Evolutionary conservation across 92 coral and sea anemone species (phyloP).

Genomic region (Metridium senile): DNA sequence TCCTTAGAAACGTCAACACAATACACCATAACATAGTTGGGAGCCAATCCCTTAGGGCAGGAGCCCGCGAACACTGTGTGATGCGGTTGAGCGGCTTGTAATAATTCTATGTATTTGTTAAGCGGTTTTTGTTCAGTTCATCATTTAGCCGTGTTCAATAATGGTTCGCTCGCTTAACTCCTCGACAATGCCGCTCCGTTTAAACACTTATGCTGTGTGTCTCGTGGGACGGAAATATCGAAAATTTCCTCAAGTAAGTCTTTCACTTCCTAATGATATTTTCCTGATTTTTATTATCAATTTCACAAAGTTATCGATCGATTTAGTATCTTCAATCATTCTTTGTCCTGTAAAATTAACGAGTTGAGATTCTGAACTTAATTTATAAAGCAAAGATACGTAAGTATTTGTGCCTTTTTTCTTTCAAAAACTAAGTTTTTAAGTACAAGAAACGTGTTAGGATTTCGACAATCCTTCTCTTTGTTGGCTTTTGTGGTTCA

Average conservation of each 20-base stretch:
- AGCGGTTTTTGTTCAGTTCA: background rate
- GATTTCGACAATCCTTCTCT: no score
- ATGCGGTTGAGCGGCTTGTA: background rate
- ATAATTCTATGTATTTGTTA: background rate
- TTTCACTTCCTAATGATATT: background rate
- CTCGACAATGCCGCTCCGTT: slow-evolving; percentile 8
- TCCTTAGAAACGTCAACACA: background rate
- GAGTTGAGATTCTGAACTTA: no score
- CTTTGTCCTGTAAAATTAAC: no score
- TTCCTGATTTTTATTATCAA: no score
- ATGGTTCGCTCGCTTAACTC: slow-evolving; percentile 24
- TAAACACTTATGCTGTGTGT: slow-evolving; percentile 60
- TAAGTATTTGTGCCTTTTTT: no score
- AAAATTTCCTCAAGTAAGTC: slow-evolving; percentile 50
- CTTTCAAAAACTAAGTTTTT: no score
- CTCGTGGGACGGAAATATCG: slow-evolving; percentile 68
- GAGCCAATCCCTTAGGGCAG: background rate
- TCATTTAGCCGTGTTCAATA: background rate
- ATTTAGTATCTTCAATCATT: no score
- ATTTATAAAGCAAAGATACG: no score
- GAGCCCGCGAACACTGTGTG: background rate
- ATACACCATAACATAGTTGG: background rate
- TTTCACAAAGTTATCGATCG: no score
- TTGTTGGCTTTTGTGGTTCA: no score
- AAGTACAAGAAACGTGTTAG: no score